Base-by-base conservation (phyloP, 2,888 invertebrate genomes). In the Chymomyza amoena region DNA sequence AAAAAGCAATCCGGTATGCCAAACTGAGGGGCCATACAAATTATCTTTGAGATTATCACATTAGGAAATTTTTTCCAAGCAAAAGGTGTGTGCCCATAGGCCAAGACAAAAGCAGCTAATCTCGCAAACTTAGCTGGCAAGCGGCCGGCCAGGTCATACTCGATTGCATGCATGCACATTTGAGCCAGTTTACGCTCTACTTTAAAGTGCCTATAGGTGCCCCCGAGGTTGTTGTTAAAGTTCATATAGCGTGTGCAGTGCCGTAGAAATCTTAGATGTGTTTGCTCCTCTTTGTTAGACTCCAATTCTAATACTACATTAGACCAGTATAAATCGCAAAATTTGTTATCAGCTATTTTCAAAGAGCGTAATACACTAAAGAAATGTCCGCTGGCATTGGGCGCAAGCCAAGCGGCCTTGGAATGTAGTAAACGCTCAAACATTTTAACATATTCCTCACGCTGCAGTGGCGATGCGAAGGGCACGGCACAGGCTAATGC, bases 211-310 rank as follows among this genome's bases (percentile, higher is more conserved):
- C 93, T 90, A 81, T 93, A 93, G 9, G 92, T 92, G 10, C 92
- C 92, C 6, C 93, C 92, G 2, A 93, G 81, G 80, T 93, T 93
- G 66, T 92, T 92, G 74, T 93, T 93, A 78, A 93, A 94, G 80
- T 92, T 91, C 91, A 93, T 92, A 78, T 94, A 94, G 68, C 92
- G 92, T 67, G 92, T 91, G 71, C 92, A 92, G 51, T 93, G 89
- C 39, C 89, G 90, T 9, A 92, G 70, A 54, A 93, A 79, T 61
- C 88, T 86, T 54, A 89, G 79, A n/a, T 80, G 59, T 0, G 25
- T 68, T 32, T 82, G 81, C 56, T 90, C 84, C 13, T 76, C 76
- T 0, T 79, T 68, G 32, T 86, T 76, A 2, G 76, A 68, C 9
- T 91, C 79, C 52, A 93, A 70, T 56, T 90, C 80, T 1, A 84